A percentile compares a stretch with the other conserved stretches of the same genome.
phyloP scores from a whole-genome alignment of 23 tunicate genomes.

The Phallusia fumigata region DNA sequence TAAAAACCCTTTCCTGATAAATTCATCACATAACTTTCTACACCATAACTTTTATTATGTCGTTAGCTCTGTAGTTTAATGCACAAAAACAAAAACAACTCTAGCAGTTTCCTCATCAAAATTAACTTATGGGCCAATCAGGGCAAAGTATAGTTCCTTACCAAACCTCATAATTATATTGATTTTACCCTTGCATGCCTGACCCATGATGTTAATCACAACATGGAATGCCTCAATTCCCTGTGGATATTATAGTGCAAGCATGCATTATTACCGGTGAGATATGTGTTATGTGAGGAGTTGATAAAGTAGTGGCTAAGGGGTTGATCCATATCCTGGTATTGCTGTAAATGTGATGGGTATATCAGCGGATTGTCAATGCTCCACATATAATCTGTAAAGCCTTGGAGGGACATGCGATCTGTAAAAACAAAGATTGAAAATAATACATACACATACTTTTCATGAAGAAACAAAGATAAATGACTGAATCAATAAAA shows the following conservation, averaged over 20 bases:
- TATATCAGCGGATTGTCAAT: constrained; percentile 60
- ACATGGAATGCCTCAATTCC: neutral
- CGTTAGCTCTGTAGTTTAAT: no score
- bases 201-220: neutral
- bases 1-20: no score
- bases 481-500: no score
- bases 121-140: neutral
- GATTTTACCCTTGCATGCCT: neutral
- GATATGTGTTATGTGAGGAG: constrained; percentile 93
- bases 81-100: no score
- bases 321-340: constrained; percentile 86
- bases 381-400: constrained; percentile 51
- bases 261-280: constrained; percentile 48
- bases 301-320: constrained; percentile 86
- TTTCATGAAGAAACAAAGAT: no score
- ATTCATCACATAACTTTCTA: no score
- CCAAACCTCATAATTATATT: neutral
- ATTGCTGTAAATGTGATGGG: constrained; percentile 39
- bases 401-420: constrained; percentile 66
- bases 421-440: neutral
- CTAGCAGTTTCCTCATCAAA: no score
- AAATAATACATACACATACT: no score
- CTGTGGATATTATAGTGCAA: neutral
- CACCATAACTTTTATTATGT: no score
- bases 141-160: neutral